phyloP scores from a whole-genome alignment of 2,888 invertebrate species.

The Merodon equestris region DNA sequence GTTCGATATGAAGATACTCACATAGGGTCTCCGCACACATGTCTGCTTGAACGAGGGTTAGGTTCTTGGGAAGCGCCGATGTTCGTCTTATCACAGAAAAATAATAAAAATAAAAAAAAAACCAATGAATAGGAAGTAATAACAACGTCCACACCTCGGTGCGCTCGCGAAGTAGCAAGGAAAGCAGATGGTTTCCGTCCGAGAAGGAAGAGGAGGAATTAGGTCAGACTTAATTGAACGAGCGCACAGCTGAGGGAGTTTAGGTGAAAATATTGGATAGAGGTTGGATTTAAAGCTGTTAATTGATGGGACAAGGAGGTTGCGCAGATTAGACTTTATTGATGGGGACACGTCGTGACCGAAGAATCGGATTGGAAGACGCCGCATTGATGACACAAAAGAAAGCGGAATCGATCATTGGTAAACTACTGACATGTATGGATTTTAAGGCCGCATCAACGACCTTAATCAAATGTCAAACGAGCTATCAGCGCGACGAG shows the following conservation, averaged over 20 bases:
- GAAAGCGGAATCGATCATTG: no score
- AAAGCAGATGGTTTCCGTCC: slow-evolving; percentile 42
- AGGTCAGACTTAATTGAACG: slow-evolving; percentile 55
- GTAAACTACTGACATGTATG: no score
- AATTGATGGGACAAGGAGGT: slow-evolving; percentile 11
- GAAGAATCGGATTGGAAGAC: no score
- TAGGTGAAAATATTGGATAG: not conserved
- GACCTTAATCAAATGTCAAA: no score
- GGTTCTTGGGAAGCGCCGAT: not conserved
- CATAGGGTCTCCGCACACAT: no score
- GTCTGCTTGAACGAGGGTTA: not conserved
- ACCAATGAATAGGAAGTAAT: slow-evolving; percentile 21
- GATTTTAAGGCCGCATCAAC: no score
- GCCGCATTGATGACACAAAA: no score
- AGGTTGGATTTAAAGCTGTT: not conserved
- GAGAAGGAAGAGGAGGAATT: slow-evolving; percentile 20
- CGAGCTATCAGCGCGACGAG: no score
- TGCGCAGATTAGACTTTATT: not conserved
- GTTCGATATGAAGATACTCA: not conserved
- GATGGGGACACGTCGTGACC: not conserved
- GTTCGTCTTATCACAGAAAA: not conserved
- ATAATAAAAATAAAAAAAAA: no score
- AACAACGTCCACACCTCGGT: slow-evolving; percentile 61
- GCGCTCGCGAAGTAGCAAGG: not conserved
- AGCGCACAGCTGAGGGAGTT: not conserved